Evolutionary conservation across 2,113 vertebrate species (phyloP), one percentile per base, ranked within the genome.

Genomic region (Callionymus lyra): DNA sequence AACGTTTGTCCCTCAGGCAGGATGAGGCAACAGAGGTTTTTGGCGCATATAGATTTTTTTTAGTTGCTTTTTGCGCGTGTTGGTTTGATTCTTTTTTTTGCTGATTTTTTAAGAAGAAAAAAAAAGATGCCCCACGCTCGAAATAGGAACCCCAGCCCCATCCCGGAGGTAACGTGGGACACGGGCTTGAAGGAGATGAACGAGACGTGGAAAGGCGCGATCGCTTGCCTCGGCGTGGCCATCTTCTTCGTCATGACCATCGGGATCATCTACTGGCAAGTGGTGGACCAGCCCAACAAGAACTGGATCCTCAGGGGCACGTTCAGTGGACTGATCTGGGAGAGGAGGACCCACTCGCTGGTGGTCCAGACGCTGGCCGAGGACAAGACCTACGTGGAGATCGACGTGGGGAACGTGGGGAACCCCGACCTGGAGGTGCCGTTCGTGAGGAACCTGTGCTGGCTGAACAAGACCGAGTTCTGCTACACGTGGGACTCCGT

Each of bases 191-290:
- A 90, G 68, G 91, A 94, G 82, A 91, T 92, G 89, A 90, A 90
- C 51, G 91, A 93, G 59, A 91, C 91, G n/a, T 92, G 90, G 91
- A 91, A 92, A 65, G 91, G 91, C 2, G 88, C 88, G 1, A 58
- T 93, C 3, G 91, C 89, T 46, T 93, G 91, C 60, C 80, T 94
- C 33, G 90, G 91, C 3, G 91, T 94, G 13, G 86, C 89, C 10
- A 51, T 93, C 38, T 92, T 94, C 77, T 93, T 93, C 35, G 82
- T 91, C 33, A 91, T 94, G 91, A 94, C 91, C 54, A 92, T 93
- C 37, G 90, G 89, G 59, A 92, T 93, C 76, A 92, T 94, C 65
- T 94, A 92, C 47, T 93, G 91, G 91, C 91, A 94, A 85, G 90
- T 92, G 12, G 82, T 90, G 82, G 91, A 94, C 80, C 88, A 90